Percentiles rank a stretch among this genome's conserved stretches.
These are phyloP conservation scores for Eueremaeus valkanovi DNA, from an alignment of 2,888 invertebrate genomes.

Conservation along the genomic window DNA sequence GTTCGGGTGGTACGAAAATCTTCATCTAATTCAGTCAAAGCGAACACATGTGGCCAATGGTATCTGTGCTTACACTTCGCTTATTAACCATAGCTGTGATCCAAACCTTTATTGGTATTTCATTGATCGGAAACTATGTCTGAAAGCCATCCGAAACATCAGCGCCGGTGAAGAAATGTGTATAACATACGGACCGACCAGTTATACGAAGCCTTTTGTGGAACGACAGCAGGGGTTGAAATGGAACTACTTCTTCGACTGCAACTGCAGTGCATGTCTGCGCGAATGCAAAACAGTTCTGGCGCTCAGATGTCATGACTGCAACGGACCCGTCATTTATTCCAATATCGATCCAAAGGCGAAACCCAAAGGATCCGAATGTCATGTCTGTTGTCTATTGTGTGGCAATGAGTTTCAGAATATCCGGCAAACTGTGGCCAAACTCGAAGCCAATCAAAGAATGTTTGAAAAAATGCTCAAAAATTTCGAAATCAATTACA, in stretches of 20 bases:
- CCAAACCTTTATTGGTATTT: slow-evolving; percentile 39
- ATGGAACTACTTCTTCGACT: slow-evolving; percentile 36
- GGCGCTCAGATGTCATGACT: not conserved
- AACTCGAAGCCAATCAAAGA: not conserved
- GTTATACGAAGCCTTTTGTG: not conserved
- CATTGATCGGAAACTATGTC: not conserved
- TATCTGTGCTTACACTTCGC: slow-evolving; percentile 13
- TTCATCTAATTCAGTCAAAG: not conserved
- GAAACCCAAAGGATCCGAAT: not conserved
- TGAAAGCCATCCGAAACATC: slow-evolving; percentile 4
- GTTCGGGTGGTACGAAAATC: slow-evolving; percentile 16
- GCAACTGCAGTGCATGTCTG: slow-evolving; percentile 35
- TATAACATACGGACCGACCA: slow-evolving; percentile 40
- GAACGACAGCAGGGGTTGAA: slow-evolving; percentile 30
- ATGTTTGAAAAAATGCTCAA: not conserved
- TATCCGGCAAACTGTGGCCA: not conserved
- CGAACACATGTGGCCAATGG: not conserved
- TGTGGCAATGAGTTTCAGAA: not conserved
- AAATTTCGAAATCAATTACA: not conserved
- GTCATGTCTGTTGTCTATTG: not conserved
- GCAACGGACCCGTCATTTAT: slow-evolving; percentile 17
- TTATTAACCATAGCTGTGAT: slow-evolving; percentile 42
- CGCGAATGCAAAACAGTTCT: not conserved
- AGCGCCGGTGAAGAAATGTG: slow-evolving; percentile 36
- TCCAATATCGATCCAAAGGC: not conserved